These are phyloP conservation scores for Phengaris arion DNA, from an alignment of 2,888 invertebrate genomes.

Conservation along the genomic window DNA sequence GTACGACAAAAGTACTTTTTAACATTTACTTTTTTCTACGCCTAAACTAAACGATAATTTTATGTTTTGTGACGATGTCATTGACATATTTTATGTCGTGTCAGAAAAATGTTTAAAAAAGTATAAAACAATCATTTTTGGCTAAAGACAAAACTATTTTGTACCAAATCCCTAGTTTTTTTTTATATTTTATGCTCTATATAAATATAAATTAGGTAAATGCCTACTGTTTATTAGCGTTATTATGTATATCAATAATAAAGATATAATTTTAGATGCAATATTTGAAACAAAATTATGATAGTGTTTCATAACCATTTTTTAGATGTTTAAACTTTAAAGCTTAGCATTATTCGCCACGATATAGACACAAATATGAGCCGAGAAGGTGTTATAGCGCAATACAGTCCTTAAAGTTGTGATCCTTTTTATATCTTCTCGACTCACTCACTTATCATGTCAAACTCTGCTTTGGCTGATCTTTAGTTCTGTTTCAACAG, in stretches of 20 bases:
- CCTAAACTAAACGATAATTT: no score
- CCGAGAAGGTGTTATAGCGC: neutral
- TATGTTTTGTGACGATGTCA: no score
- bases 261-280: neutral
- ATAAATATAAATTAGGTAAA: neutral
- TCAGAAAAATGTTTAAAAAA: no score
- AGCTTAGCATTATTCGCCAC: neutral
- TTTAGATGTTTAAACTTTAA: neutral
- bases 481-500: constrained; percentile 38
- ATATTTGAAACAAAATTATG: neutral
- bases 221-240: neutral
- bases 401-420: no score
- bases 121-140: no score
- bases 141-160: neutral
- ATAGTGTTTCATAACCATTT: neutral
- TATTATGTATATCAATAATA: neutral
- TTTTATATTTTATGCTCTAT: neutral
- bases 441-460: neutral
- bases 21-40: no score
- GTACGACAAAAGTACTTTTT: no score
- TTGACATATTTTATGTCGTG: no score
- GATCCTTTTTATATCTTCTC: neutral
- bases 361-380: neutral
- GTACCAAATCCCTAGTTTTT: neutral
- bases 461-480: neutral